A percentile compares a stretch with the other conserved stretches of the same genome.
phyloP scores from a whole-genome alignment of 2,888 invertebrate genomes.

The Caradrina clavipalpis region DNA sequence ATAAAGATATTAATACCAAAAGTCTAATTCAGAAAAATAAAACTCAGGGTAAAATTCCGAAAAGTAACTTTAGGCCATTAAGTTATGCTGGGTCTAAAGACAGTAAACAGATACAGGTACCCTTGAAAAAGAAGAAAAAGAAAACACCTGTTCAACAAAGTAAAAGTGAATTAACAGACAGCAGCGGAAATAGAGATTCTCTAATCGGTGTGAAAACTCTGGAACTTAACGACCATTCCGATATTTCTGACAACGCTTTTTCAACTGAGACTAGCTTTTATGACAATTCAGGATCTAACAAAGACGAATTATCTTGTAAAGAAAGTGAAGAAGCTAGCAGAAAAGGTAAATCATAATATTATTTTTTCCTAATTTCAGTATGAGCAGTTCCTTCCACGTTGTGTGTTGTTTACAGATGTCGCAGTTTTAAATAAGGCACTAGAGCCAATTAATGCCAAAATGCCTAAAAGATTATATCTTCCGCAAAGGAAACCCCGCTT shows the following conservation, averaged over 20 bases:
- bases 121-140: conserved; percentile 38
- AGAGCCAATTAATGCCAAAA: conserved; percentile 30
- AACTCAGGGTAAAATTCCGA: conserved; percentile 42
- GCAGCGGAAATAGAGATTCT: conserved; percentile 29
- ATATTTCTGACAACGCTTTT: conserved; percentile 5
- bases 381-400: background rate
- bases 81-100: conserved; percentile 29
- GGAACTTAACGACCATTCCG: conserved; percentile 8
- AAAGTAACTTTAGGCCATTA: conserved; percentile 32
- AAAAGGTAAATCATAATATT: conserved; percentile 39
- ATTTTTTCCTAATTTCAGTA: background rate
- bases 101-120: conserved; percentile 39
- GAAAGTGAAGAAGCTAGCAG: conserved; percentile 23
- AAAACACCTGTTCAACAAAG: background rate
- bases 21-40: conserved; percentile 34
- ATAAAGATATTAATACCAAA: conserved; percentile 51
- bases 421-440: conserved; percentile 68
- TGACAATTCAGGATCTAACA: conserved; percentile 58
- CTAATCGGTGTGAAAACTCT: conserved; percentile 3
- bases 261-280: conserved; percentile 48
- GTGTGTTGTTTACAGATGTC: conserved; percentile 37
- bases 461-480: conserved; percentile 49
- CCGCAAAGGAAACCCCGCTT: conserved; percentile 67
- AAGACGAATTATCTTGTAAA: conserved; percentile 45
- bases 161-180: conserved; percentile 5